phyloP scores from a whole-genome alignment of 92 coral and sea anemone genomes.

The Plumapathes pennacea region DNA sequence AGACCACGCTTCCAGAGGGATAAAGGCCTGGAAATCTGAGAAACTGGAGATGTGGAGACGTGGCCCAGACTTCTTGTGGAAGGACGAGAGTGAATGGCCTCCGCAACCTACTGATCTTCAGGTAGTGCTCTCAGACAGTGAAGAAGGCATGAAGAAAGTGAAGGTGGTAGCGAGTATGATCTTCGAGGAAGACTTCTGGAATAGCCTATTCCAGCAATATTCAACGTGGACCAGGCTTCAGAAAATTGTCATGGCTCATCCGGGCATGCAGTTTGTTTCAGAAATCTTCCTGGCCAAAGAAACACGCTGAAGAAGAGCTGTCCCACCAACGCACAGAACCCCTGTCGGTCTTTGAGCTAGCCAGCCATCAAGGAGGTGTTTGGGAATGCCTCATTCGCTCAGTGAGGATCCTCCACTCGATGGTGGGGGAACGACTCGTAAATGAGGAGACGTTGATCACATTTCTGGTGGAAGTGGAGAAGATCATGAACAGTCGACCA shows the following conservation, averaged over 20 bases:
- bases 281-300: too few relatives aligned
- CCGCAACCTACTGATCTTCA: constrained; percentile 44
- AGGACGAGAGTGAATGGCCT: constrained; percentile 52
- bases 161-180: too few relatives aligned
- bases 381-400: constrained; percentile 1
- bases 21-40: constrained; percentile 30
- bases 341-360: too few relatives aligned
- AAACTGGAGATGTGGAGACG: constrained; percentile 49
- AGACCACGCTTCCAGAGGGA: constrained; percentile 45
- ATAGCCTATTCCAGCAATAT: too few relatives aligned
- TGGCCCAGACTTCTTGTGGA: constrained; percentile 51
- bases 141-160: constrained; percentile 42
- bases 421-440: constrained; percentile 46
- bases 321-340: too few relatives aligned
- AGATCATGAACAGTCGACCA: constrained; percentile 50
- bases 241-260: too few relatives aligned
- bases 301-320: too few relatives aligned
- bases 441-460: constrained; percentile 36
- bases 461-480: constrained; percentile 46
- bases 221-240: too few relatives aligned
- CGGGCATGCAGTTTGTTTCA: too few relatives aligned
- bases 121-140: constrained; percentile 17
- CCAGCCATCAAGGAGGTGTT: constrained; percentile 2
- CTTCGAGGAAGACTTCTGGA: too few relatives aligned
- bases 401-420: constrained; percentile 38